Percentiles rank a stretch among this genome's conserved stretches.
Evolutionary conservation across 2,113 vertebrate species (phyloP).

Genomic region (Apistogramma diplotaenia): DNA sequence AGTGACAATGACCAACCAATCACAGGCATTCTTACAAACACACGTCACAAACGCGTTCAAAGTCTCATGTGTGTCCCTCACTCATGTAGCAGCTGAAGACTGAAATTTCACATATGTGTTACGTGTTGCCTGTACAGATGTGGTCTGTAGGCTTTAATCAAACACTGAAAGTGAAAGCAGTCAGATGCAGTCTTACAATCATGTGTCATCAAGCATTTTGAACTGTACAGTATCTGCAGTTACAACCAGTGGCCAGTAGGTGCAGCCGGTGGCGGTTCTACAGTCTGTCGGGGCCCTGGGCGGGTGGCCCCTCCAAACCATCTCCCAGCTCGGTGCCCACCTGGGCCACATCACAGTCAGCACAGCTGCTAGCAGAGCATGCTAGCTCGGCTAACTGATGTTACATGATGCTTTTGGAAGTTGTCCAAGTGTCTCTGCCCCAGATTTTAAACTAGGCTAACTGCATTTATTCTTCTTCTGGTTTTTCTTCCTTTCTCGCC

Average conservation of each 20-base stretch:
- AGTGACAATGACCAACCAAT: background rate
- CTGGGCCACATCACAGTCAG: background rate
- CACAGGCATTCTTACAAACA: rapidly evolving
- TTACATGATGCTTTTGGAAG: background rate
- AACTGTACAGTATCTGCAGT: background rate
- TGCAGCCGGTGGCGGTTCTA: background rate
- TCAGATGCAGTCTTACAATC: background rate
- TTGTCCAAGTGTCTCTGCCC: background rate
- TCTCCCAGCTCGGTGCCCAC: background rate
- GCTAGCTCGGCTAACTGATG: rapidly evolving
- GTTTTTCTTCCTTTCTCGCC: too few species aligned
- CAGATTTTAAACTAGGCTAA: too few species aligned
- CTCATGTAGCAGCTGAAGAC: background rate
- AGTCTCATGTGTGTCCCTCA: background rate
- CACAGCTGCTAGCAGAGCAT: background rate
- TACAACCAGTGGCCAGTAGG: too few species aligned
- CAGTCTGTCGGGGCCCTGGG: background rate
- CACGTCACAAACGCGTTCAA: too few species aligned
- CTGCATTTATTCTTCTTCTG: too few species aligned
- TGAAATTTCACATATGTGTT: background rate
- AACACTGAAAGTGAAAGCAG: too few species aligned
- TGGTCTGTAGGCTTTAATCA: background rate
- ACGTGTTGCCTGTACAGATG: background rate
- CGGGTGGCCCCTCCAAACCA: too few species aligned
- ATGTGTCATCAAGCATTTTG: background rate